A percentile compares a stretch with the other conserved stretches of the same genome.
Evolutionary conservation across 2,113 vertebrate species (phyloP).

Genomic region (Leuciscus idus): DNA sequence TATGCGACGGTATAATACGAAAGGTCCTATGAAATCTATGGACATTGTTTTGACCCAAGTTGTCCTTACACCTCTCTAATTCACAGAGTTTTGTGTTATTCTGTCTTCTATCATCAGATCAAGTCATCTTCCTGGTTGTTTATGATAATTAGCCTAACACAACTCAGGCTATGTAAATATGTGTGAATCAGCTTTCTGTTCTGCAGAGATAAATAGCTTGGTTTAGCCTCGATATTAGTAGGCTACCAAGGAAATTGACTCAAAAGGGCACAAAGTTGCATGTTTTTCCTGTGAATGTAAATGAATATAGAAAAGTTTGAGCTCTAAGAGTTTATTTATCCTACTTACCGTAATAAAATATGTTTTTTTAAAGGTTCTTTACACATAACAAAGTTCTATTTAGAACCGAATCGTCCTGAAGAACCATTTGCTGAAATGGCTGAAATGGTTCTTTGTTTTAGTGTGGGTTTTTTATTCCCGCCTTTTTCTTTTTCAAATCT

Average conservation of each 20-base stretch:
- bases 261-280: conserved; percentile 1
- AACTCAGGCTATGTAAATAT: conserved; percentile 22
- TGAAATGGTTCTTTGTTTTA: too few species aligned
- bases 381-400: too few species aligned
- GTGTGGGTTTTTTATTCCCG: too few species aligned
- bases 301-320: background rate
- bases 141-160: conserved; percentile 21
- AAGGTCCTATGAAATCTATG: background rate
- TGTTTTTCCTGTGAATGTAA: background rate
- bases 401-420: too few species aligned
- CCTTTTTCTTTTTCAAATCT: too few species aligned
- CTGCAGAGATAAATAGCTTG: conserved; percentile 25
- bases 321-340: background rate
- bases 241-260: background rate
- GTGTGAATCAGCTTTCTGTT: conserved; percentile 26
- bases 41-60: background rate
- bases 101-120: conserved; percentile 1
- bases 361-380: too few species aligned
- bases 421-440: too few species aligned
- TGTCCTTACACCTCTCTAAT: background rate
- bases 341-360: background rate
- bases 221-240: background rate
- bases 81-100: background rate
- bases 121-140: background rate
- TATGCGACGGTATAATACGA: background rate